Evolutionary conservation across 2,888 invertebrate genomes (phyloP).

Genomic region (Torymus auratus): DNA sequence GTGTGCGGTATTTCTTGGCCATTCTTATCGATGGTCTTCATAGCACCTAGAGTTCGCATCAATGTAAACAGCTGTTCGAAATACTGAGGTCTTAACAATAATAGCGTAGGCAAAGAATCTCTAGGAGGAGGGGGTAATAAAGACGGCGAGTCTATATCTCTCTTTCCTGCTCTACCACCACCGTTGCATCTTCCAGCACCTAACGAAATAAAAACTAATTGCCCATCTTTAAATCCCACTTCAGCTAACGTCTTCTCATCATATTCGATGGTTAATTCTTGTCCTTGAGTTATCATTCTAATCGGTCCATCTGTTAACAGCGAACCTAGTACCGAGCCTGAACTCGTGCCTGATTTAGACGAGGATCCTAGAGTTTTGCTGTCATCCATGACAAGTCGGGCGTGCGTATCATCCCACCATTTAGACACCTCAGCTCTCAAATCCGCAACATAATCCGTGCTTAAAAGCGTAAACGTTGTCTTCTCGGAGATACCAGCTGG

Average conservation of each 20-base stretch:
- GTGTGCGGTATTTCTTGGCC: constrained; percentile 87
- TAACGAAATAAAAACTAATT: constrained; percentile 93
- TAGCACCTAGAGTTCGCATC: constrained; percentile 92
- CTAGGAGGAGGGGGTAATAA: constrained; percentile 91
- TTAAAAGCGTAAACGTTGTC: constrained; percentile 87
- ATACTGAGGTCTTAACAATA: constrained; percentile 90
- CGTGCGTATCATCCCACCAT: constrained; percentile 88
- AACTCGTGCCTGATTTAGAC: constrained; percentile 55
- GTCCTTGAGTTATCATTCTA: constrained; percentile 94
- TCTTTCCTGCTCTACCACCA: constrained; percentile 78
- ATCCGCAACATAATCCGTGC: constrained; percentile 93
- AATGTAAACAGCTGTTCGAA: constrained; percentile 94
- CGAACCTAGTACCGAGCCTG: constrained; percentile 82
- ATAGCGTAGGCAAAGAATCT: constrained; percentile 89
- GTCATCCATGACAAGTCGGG: constrained; percentile 63
- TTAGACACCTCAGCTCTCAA: constrained; percentile 95
- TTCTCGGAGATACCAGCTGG: constrained; percentile 93
- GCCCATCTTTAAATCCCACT: constrained; percentile 96
- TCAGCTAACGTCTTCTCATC: constrained; percentile 93
- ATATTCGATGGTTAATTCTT: constrained; percentile 93
- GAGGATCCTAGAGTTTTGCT: constrained; percentile 62
- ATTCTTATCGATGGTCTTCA: constrained; percentile 87
- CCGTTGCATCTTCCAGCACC: constrained; percentile 84
- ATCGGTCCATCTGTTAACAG: constrained; percentile 90
- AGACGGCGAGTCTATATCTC: constrained; percentile 89